Percentiles rank a stretch among this genome's conserved stretches.
Evolutionary conservation across 23 tunicate species (phyloP).

Genomic region (Pegea sp.): DNA sequence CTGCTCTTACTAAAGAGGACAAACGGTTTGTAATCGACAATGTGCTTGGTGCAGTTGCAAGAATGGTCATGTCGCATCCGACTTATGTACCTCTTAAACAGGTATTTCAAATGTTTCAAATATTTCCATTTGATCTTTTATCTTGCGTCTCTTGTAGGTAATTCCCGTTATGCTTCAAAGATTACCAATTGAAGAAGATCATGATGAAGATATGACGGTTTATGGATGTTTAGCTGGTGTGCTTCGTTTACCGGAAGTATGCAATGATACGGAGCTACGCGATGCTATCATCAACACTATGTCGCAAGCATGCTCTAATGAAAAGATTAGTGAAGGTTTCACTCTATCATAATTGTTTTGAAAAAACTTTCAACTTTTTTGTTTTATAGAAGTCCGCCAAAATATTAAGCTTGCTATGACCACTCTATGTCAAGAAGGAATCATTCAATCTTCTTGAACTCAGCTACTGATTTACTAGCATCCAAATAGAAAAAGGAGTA

Average conservation of each 20-base stretch:
- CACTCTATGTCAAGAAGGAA: no score
- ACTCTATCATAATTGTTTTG: no score
- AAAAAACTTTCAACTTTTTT: no score
- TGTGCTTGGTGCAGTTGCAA: slow-evolving; percentile 55
- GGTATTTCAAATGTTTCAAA: slow-evolving; percentile 6
- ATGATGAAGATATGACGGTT: slow-evolving; percentile 55
- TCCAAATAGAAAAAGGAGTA: no score
- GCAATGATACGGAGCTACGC: no score
- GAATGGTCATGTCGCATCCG: slow-evolving; percentile 42
- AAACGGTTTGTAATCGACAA: slow-evolving; percentile 43
- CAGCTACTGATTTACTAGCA: no score
- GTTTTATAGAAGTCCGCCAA: no score
- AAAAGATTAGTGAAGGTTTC: no score
- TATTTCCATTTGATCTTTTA: not conserved
- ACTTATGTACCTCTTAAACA: slow-evolving; percentile 28
- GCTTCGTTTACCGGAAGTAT: slow-evolving; percentile 13
- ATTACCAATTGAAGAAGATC: slow-evolving; percentile 60
- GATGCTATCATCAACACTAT: no score
- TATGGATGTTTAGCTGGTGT: slow-evolving; percentile 49
- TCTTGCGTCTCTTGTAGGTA: slow-evolving; percentile 5
- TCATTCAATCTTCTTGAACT: no score
- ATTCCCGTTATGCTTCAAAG: slow-evolving; percentile 48
- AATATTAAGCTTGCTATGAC: no score
- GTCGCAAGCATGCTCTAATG: no score
- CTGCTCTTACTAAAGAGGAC: slow-evolving; percentile 23